Conservation (phyloP, 1,140 invertebrate species). For the Ips typographus region DNA sequence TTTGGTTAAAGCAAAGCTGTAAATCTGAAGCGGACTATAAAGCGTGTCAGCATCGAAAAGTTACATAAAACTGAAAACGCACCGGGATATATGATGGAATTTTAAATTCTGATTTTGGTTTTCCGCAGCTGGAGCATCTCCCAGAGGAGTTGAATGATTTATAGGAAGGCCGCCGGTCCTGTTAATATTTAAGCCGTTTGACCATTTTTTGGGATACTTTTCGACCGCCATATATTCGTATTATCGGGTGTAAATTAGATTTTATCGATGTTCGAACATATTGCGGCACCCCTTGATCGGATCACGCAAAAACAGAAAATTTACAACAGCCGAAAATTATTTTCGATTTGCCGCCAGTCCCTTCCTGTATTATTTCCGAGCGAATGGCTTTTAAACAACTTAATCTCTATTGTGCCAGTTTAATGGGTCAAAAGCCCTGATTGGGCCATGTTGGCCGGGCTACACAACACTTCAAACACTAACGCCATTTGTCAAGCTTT, state of each 20-base stretch:
- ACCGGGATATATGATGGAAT: conserved; percentile 12
- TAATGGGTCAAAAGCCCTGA: conserved; percentile 38
- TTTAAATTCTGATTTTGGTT: conserved; percentile 31
- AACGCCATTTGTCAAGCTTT: conserved; percentile 37
- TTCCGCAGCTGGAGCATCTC: conserved; percentile 14
- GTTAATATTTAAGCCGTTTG: conserved; percentile 24
- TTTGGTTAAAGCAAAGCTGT: no score
- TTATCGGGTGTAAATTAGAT: conserved; percentile 23
- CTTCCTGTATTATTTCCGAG: conserved; percentile 32
- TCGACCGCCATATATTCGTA: conserved; percentile 16
- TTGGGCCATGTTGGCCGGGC: conserved; percentile 32
- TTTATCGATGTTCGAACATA: conserved; percentile 9
- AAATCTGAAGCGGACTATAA: no score
- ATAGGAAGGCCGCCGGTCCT: neutral
- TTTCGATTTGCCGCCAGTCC: conserved; percentile 23
- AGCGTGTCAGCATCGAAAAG: no score
- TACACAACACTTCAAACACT: conserved; percentile 36
- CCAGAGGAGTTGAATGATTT: conserved; percentile 21
- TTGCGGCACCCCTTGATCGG: neutral
- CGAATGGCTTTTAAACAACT: conserved; percentile 38
- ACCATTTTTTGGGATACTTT: conserved; percentile 12
- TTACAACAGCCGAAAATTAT: conserved; percentile 21
- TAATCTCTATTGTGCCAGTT: conserved; percentile 39
- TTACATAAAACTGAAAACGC: neutral
- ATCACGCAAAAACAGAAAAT: neutral